phyloP scores from a whole-genome alignment of 2,113 vertebrate species.

The Polypterus bichir region DNA sequence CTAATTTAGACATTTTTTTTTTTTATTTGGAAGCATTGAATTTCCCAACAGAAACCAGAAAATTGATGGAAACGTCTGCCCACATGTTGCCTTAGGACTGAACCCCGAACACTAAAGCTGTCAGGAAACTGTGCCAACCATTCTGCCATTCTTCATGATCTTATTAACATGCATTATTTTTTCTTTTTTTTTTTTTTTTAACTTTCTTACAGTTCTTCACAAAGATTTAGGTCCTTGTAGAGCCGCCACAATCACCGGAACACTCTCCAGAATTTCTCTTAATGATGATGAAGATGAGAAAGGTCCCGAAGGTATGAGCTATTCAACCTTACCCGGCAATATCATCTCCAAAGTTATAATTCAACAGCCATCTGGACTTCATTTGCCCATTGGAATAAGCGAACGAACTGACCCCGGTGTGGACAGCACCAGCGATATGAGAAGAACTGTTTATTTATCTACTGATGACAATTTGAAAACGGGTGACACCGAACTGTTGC shows the following conservation, averaged over 20 bases:
- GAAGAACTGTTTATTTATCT: constrained; percentile 90
- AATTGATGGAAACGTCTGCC: too few species aligned
- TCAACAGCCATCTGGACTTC: constrained; percentile 83
- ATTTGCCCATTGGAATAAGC: constrained; percentile 82
- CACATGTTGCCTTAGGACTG: too few species aligned
- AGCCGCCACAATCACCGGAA: constrained; percentile 88
- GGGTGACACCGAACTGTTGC: constrained; percentile 77
- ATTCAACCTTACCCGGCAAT: constrained; percentile 90
- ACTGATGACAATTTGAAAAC: constrained; percentile 84
- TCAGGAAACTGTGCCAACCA: too few species aligned
- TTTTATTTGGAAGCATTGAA: too few species aligned
- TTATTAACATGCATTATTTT: constrained; percentile 18
- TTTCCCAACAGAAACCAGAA: too few species aligned
- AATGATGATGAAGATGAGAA: constrained; percentile 94
- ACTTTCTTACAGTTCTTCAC: constrained; percentile 71
- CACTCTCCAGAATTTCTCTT: constrained; percentile 90
- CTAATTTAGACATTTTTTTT: too few species aligned
- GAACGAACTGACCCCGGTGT: constrained; percentile 79
- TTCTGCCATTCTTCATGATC: too few species aligned
- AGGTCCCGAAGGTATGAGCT: constrained; percentile 80
- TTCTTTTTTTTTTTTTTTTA: constrained; percentile 25
- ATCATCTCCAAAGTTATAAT: constrained; percentile 98
- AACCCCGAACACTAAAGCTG: too few species aligned
- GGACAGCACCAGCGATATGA: constrained; percentile 68
- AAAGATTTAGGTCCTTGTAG: constrained; percentile 95